Conservation (phyloP, 1,140 invertebrate genomes). For the Helicoverpa zea region DNA sequence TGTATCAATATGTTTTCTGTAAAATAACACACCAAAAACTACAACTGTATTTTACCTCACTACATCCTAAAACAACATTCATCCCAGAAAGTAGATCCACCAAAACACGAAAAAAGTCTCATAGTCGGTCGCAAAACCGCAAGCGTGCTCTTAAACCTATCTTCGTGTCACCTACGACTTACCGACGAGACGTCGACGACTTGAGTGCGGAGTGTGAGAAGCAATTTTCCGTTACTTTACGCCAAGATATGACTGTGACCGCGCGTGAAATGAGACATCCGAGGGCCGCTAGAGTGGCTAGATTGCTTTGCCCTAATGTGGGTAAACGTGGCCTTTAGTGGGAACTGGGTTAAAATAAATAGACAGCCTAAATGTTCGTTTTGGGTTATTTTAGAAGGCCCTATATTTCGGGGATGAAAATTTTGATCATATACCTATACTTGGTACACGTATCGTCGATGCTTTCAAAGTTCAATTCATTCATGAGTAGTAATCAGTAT, state of each 20-base stretch:
- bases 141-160: constrained; percentile 24
- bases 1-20: too few species aligned
- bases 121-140: constrained; percentile 8
- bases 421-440: neutral
- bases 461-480: too few species aligned
- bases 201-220: constrained; percentile 22
- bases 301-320: constrained; percentile 40
- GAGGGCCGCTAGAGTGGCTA: constrained; percentile 17
- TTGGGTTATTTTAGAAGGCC: neutral
- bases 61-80: neutral
- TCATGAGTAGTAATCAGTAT: too few species aligned
- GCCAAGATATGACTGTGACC: constrained; percentile 51
- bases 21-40: neutral
- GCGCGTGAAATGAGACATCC: constrained; percentile 53
- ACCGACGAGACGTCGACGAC: constrained; percentile 7
- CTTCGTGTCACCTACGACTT: constrained; percentile 2
- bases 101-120: neutral
- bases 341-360: constrained; percentile 34
- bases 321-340: constrained; percentile 36
- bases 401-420: neutral
- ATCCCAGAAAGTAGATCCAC: neutral
- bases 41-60: neutral
- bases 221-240: constrained; percentile 56
- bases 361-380: neutral
- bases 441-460: too few species aligned